phyloP scores from a whole-genome alignment of 2,888 invertebrate species.

The Yponomeuta plumbellus region DNA sequence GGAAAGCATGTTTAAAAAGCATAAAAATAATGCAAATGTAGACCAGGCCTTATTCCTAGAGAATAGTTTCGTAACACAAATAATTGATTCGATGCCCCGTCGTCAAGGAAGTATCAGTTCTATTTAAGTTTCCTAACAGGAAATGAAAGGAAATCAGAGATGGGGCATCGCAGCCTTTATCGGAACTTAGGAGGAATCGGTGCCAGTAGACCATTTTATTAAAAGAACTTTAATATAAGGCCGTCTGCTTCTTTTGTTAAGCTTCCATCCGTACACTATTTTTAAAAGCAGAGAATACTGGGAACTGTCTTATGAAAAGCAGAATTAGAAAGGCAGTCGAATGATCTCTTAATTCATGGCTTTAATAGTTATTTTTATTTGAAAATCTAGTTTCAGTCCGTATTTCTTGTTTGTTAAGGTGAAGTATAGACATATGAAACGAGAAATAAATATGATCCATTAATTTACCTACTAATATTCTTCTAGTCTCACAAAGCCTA shows the following conservation, averaged over 20 bases:
- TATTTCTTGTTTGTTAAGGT: no score
- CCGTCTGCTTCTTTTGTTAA: constrained; percentile 30
- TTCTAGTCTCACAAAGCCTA: no score
- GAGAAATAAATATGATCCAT: no score
- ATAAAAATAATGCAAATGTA: no score
- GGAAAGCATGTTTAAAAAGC: no score
- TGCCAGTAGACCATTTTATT: constrained; percentile 47
- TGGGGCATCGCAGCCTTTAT: constrained; percentile 63
- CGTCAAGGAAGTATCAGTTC: constrained; percentile 71
- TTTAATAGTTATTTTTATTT: no score
- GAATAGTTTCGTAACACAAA: constrained; percentile 68
- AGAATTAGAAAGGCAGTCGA: no score
- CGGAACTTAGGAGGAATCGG: constrained; percentile 53
- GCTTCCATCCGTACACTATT: neutral
- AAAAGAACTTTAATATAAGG: constrained; percentile 49
- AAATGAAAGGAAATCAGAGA: constrained; percentile 74
- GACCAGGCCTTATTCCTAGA: constrained; percentile 35
- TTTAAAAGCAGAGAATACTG: neutral
- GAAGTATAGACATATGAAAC: no score
- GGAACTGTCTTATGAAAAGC: no score
- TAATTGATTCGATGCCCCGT: constrained; percentile 71
- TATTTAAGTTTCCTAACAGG: constrained; percentile 76
- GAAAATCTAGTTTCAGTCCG: no score
- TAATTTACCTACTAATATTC: no score
- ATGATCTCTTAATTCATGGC: no score